Conservation (phyloP, 1,140 invertebrate genomes). For the Sogatella furcifera region DNA sequence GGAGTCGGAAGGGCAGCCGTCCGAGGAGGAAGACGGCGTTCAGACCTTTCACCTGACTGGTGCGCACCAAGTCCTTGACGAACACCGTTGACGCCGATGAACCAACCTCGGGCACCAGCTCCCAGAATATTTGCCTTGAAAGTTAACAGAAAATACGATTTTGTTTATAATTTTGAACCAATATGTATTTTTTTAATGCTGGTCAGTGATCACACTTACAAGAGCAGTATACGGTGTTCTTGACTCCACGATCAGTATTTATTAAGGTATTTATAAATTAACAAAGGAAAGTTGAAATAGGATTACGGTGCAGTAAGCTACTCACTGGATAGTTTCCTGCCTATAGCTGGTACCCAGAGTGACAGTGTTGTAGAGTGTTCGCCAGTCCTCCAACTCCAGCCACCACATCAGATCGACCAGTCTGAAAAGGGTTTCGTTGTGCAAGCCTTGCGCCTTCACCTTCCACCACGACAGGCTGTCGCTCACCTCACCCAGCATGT, state of each 20-base stretch:
- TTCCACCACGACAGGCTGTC: conserved; percentile 35
- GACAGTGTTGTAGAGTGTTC: conserved; percentile 40
- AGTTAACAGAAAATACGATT: no score
- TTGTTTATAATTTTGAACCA: no score
- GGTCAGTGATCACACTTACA: no score
- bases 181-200: no score
- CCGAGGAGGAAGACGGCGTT: conserved; percentile 43
- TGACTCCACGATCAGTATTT: no score
- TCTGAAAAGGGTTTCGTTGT: conserved; percentile 35
- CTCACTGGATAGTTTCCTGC: conserved; percentile 42
- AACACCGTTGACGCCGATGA: conserved; percentile 49
- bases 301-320: neutral
- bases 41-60: conserved; percentile 43
- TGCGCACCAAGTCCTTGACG: conserved; percentile 48
- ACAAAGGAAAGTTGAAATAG: no score
- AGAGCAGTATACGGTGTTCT: no score
- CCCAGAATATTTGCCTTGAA: conserved; percentile 54
- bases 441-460: conserved; percentile 34
- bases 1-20: conserved; percentile 46
- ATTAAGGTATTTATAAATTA: no score
- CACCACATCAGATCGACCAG: conserved; percentile 38
- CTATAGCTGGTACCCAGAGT: conserved; percentile 49
- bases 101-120: conserved; percentile 56
- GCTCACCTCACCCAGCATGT: conserved; percentile 30
- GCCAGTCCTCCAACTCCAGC: conserved; percentile 39